Evolutionary conservation across 1,140 invertebrate species (phyloP).

Genomic region (Oncopodura yosiiana): DNA sequence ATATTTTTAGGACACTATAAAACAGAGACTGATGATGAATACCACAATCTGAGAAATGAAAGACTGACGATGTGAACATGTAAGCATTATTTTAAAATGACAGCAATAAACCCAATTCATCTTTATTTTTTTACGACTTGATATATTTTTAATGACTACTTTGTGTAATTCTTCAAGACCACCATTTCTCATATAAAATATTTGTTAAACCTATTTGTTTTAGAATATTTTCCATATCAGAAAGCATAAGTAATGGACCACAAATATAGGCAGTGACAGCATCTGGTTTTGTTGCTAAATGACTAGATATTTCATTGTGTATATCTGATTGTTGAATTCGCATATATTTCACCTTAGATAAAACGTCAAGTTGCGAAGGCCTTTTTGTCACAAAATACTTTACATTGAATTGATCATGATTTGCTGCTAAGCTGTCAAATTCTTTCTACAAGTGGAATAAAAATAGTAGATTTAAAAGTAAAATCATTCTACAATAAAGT

Average conservation of each 20-base stretch:
- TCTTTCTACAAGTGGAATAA: background rate
- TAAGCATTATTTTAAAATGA: too few relatives aligned
- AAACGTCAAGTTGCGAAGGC: background rate
- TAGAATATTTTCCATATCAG: constrained; percentile 9
- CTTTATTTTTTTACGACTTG: too few relatives aligned
- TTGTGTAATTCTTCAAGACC: constrained; percentile 2
- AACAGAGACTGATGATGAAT: too few relatives aligned
- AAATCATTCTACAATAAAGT: background rate
- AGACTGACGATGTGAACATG: too few relatives aligned
- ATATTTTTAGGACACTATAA: too few relatives aligned
- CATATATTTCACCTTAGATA: constrained; percentile 9
- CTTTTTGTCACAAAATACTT: constrained; percentile 4
- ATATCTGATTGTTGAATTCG: background rate
- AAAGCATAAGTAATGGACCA: constrained; percentile 23
- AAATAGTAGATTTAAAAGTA: background rate
- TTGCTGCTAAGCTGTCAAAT: background rate
- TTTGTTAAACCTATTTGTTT: constrained; percentile 5
- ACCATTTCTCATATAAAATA: constrained; percentile 24
- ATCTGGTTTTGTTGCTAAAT: background rate
- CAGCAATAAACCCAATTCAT: too few relatives aligned
- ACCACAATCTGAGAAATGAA: too few relatives aligned
- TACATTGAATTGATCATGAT: background rate
- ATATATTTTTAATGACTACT: too few relatives aligned
- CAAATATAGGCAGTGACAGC: constrained; percentile 19
- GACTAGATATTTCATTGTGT: background rate